phyloP scores from a whole-genome alignment of 2,888 invertebrate species.

The Stenodera caucasica region DNA sequence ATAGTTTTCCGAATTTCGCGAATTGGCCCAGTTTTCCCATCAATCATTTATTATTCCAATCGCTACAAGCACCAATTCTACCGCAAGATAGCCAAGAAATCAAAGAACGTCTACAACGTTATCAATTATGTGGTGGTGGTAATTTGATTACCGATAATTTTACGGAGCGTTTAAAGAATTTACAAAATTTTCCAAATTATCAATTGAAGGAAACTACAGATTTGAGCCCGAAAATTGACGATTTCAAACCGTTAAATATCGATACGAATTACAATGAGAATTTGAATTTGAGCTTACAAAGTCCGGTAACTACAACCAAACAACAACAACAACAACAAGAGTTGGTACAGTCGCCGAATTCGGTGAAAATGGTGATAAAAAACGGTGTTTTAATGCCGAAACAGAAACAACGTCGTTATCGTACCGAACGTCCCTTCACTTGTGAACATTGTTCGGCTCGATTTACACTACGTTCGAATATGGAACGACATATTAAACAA shows the following conservation, averaged over 20 bases:
- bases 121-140: conserved; percentile 69
- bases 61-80: conserved; percentile 58
- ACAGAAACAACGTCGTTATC: conserved; percentile 85
- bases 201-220: conserved; percentile 37
- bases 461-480: conserved; percentile 90
- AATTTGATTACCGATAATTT: conserved; percentile 61
- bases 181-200: conserved; percentile 30
- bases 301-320: conserved; percentile 53
- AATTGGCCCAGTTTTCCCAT: conserved; percentile 63
- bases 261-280: conserved; percentile 41
- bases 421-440: conserved; percentile 87
- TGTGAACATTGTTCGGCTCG: conserved; percentile 89
- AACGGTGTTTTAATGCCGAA: conserved; percentile 90
- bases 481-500: conserved; percentile 93
- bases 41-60: conserved; percentile 67
- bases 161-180: conserved; percentile 41
- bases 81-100: conserved; percentile 66
- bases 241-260: conserved; percentile 59
- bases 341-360: conserved; percentile 61
- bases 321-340: conserved; percentile 55
- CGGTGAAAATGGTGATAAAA: conserved; percentile 87
- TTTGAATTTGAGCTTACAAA: conserved; percentile 43
- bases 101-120: conserved; percentile 68
- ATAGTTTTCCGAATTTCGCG: conserved; percentile 53
- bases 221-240: conserved; percentile 50